Conservation (phyloP, 2,113 vertebrate species). For the Gallinago media region DNA sequence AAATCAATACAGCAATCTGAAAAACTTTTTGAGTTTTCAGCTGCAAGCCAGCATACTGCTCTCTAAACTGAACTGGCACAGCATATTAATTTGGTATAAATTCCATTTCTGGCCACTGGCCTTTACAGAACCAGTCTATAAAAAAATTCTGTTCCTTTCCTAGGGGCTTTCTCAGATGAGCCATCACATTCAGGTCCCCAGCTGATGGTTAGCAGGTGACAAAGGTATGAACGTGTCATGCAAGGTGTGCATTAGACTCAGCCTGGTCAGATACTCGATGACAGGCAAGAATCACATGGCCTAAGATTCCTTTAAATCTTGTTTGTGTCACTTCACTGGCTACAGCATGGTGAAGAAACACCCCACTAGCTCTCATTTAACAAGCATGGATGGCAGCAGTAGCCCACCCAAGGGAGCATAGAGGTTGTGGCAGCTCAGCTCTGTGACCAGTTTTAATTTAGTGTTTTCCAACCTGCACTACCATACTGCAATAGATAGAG, state of each 20-base stretch:
- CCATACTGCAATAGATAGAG: not conserved
- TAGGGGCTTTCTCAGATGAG: not conserved
- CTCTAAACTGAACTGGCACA: not conserved
- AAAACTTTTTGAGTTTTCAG: not conserved
- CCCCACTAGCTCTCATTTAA: not conserved
- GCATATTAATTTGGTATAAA: not conserved
- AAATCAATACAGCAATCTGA: not conserved
- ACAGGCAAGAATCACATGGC: not conserved
- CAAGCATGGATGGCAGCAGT: not conserved
- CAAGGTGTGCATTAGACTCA: not conserved
- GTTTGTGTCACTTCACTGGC: not conserved
- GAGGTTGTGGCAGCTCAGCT: not conserved
- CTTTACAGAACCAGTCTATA: not conserved
- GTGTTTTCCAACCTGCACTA: not conserved
- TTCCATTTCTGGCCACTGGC: not conserved
- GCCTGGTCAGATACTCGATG: not conserved
- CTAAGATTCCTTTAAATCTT: not conserved
- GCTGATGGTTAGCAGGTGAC: not conserved
- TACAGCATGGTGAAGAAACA: not conserved
- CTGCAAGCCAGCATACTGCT: not conserved
- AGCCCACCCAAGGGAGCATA: not conserved
- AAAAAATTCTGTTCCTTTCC: not conserved
- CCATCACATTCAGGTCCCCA: not conserved
- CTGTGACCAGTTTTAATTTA: not conserved
- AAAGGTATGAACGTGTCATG: fast-evolving